Evolutionary conservation across 2,797 vertebrate species (phyloP).

Genomic region (Mastacembelus armatus): DNA sequence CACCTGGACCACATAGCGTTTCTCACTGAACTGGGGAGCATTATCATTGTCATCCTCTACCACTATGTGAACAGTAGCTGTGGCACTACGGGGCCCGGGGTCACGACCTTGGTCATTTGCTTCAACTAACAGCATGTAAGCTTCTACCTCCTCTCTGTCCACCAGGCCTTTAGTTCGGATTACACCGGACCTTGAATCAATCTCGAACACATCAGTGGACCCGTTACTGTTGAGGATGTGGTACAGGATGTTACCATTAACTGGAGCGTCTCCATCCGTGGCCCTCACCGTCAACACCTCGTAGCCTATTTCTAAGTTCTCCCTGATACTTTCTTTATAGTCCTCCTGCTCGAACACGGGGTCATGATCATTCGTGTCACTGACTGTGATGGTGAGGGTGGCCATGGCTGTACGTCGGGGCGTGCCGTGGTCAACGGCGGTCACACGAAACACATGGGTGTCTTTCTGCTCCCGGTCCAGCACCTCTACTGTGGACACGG

Average conservation of each 20-base stretch:
- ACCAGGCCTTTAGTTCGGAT: constrained; percentile 92
- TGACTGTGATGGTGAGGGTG: constrained; percentile 91
- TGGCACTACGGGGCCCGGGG: constrained; percentile 90
- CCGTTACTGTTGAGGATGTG: constrained; percentile 86
- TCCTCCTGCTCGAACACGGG: constrained; percentile 94
- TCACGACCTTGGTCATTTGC: constrained; percentile 94
- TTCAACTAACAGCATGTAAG: constrained; percentile 90
- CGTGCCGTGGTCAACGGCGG: constrained; percentile 86
- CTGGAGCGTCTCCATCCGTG: constrained; percentile 90
- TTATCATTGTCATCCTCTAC: constrained; percentile 98
- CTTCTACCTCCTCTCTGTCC: constrained; percentile 90
- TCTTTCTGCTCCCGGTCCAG: constrained; percentile 95
- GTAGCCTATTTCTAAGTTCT: constrained; percentile 96
- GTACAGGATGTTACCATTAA: constrained; percentile 95
- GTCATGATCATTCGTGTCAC: constrained; percentile 92
- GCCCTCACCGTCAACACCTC: constrained; percentile 95
- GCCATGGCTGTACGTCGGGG: constrained; percentile 93
- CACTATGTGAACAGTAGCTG: constrained; percentile 88
- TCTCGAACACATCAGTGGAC: constrained; percentile 89
- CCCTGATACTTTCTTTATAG: constrained; percentile 93
- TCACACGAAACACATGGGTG: constrained; percentile 94
- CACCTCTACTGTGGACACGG: constrained; percentile 87
- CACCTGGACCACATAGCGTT: constrained; percentile 91
- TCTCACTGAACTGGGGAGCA: constrained; percentile 93
- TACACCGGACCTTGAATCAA: constrained; percentile 92